These are phyloP conservation scores for Orchesellides sinensis DNA, from an alignment of 2,888 invertebrate species.

Conservation along the genomic window DNA sequence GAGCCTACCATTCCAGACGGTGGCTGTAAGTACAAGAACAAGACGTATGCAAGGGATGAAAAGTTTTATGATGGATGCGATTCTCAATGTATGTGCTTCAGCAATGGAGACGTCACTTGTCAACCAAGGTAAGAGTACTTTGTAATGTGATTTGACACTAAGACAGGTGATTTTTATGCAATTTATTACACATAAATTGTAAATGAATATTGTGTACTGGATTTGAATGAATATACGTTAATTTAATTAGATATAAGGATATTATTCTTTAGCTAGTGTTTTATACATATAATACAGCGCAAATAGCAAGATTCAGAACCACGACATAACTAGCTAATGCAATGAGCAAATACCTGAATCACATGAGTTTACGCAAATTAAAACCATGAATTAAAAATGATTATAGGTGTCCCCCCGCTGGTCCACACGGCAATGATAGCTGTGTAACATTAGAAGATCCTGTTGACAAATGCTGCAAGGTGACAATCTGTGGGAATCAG, in stretches of 20 bases:
- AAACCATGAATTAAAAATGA: background rate
- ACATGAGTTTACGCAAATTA: background rate
- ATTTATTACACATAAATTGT: too few relatives aligned
- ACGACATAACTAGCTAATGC: too few relatives aligned
- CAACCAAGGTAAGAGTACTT: conserved; percentile 83
- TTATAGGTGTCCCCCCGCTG: conserved; percentile 73
- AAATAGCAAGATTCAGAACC: too few relatives aligned
- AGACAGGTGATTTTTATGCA: too few relatives aligned
- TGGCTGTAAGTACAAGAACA: conserved; percentile 83
- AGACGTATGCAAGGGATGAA: conserved; percentile 84
- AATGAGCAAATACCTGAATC: too few relatives aligned
- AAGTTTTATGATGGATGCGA: conserved; percentile 89
- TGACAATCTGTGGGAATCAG: conserved; percentile 85
- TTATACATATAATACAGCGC: too few relatives aligned
- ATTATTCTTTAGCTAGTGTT: too few relatives aligned
- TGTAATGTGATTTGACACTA: too few relatives aligned
- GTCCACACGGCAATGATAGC: conserved; percentile 76
- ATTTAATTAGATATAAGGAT: too few relatives aligned
- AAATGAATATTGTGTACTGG: too few relatives aligned
- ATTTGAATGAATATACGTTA: too few relatives aligned
- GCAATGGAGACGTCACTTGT: conserved; percentile 85
- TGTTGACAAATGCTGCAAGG: conserved; percentile 89
- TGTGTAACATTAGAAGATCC: conserved; percentile 91
- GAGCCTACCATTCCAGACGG: conserved; percentile 78
- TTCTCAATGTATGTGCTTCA: conserved; percentile 86